These are phyloP conservation scores for Epizoanthus illoricatus DNA, from an alignment of 92 coral and sea anemone species.

Conservation along the genomic window DNA sequence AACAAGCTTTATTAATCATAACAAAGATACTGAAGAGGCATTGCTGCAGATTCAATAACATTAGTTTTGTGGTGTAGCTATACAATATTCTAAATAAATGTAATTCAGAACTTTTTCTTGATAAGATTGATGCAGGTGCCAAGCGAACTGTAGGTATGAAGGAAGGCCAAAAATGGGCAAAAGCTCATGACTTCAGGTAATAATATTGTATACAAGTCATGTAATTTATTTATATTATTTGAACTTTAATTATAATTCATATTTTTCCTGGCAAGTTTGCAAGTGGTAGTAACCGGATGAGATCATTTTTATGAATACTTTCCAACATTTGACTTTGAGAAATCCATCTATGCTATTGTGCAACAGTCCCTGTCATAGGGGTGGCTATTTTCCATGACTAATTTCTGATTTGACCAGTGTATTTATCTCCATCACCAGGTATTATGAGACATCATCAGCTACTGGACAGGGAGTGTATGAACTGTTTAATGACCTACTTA, in stretches of 20 bases:
- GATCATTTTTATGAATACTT: too few species aligned
- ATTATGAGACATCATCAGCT: constrained; percentile 92
- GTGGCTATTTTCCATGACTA: background rate
- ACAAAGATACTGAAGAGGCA: too few species aligned
- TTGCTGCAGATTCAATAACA: background rate
- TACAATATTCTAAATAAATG: background rate
- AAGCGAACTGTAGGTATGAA: constrained; percentile 81
- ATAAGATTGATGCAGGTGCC: constrained; percentile 76
- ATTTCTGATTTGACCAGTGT: background rate
- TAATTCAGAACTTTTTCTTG: background rate
- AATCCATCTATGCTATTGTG: background rate
- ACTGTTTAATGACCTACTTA: constrained; percentile 77
- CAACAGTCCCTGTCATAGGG: background rate
- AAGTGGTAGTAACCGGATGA: too few species aligned
- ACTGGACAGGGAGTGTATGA: constrained; percentile 86
- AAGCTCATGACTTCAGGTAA: constrained; percentile 73
- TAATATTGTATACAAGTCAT: background rate
- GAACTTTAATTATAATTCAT: too few species aligned
- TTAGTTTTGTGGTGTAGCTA: background rate
- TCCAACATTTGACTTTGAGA: too few species aligned
- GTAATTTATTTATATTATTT: too few species aligned
- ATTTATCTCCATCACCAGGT: constrained; percentile 42
- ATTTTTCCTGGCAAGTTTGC: too few species aligned
- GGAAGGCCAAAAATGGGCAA: constrained; percentile 96
- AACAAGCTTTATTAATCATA: too few species aligned